Conservation (phyloP, 2,113 vertebrate genomes). For the Crotalus horridus region DNA sequence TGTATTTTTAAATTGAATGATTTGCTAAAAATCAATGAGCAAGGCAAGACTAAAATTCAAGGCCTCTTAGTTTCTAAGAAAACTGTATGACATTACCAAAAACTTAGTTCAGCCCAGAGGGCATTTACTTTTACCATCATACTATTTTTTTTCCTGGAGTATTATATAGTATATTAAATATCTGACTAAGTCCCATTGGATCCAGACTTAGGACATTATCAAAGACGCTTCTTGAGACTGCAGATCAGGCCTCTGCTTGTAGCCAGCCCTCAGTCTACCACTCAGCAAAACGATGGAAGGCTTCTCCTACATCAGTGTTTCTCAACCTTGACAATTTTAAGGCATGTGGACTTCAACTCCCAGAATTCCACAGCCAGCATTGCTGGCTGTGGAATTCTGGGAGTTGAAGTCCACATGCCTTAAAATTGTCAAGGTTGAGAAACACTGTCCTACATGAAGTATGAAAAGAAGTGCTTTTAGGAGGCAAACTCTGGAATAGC, state of each 20-base stretch:
- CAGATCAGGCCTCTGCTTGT: not conserved
- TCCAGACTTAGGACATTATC: not conserved
- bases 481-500: not conserved
- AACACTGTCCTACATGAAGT: not conserved
- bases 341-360: too few relatives aligned
- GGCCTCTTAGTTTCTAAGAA: not conserved
- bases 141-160: not conserved
- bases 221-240: not conserved
- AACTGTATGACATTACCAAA: not conserved
- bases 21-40: not conserved
- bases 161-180: not conserved
- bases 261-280: not conserved
- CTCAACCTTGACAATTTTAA: too few relatives aligned
- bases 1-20: not conserved
- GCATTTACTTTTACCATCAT: not conserved
- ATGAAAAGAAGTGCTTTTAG: not conserved
- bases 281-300: not conserved
- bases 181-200: too few relatives aligned
- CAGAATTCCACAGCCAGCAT: too few relatives aligned
- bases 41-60: not conserved
- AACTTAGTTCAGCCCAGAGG: not conserved
- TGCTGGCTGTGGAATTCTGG: too few relatives aligned
- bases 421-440: too few relatives aligned
- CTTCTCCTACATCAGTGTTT: not conserved
- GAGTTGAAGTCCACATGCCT: too few relatives aligned